Evolutionary conservation across 53 echinoderm and acorn worm species (phyloP), one percentile per base, ranked within the genome.

Genomic region (Arbacia lixula): DNA sequence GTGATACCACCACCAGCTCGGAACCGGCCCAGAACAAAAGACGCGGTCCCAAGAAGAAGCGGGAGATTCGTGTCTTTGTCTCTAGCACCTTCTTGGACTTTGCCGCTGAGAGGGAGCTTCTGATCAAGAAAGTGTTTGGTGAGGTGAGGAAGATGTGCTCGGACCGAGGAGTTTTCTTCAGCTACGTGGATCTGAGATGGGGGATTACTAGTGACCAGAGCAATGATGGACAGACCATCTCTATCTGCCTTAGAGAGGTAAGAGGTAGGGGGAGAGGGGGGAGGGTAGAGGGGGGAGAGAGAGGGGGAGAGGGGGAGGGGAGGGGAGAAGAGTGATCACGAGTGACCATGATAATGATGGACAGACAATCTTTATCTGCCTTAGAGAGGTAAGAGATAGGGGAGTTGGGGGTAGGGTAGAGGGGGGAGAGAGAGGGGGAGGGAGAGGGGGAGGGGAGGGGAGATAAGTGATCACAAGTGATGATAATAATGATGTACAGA

Each of bases 41-140:
- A n/a, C n/a, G n/a, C n/a, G n/a, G n/a, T n/a, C n/a, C n/a, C n/a
- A 51, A 52, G 37, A 88, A 88, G 64, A 88, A 88, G 74, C 82
- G 90, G 4, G 90, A 90, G 41, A 83, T 90, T 32, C 68, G 90
- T 2, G 86, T 86, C 4, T 90, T 90, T 40, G 83, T 90, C 5
- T 90, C 90, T 1, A 90, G 90, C 51, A 90, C 90, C 4, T 90
- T 90, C 64, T 43, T 64, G 21, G 90, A 90, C 56, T 90, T 90
- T 46, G 54, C 80, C 26, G 72, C 74, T 14, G 90, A 90, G 51
- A 68, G 90, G 26, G 90, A 90, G 60, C 29, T 78, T 31, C 83
- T 90, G 2, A 90, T 83, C 41, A 90, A 90, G 66, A 90, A 90
- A 31, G 85, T 86, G 28, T 90, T 90, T 52, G 69, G 81, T 37